These are phyloP conservation scores for Pseudobourletiella spinata DNA, from an alignment of 1,140 invertebrate genomes.

Conservation along the genomic window DNA sequence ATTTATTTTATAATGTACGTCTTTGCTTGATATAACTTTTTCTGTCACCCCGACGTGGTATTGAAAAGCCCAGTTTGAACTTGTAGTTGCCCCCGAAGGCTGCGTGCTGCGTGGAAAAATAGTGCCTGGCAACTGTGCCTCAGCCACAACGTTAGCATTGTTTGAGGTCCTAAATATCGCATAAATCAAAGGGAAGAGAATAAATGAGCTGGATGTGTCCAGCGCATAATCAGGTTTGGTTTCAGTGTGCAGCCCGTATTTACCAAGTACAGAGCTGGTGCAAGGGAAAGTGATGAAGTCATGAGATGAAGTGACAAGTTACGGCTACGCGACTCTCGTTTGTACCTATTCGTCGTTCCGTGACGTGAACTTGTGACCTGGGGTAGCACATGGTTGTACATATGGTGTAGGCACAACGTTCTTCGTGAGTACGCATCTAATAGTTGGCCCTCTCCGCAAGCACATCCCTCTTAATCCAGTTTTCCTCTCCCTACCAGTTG, in stretches of 20 bases:
- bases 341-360: slow-evolving; percentile 1
- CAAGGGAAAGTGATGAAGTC: not conserved
- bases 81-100: too few species aligned
- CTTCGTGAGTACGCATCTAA: not conserved
- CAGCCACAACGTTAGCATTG: too few species aligned
- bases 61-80: too few species aligned
- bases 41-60: too few species aligned
- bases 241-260: not conserved
- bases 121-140: too few species aligned
- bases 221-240: slow-evolving; percentile 2
- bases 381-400: slow-evolving; percentile 10
- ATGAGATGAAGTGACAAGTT: not conserved
- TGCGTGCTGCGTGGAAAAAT: too few species aligned
- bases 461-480: not conserved
- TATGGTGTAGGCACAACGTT: not conserved
- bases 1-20: too few species aligned
- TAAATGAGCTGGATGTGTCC: slow-evolving; percentile 4
- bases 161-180: too few species aligned
- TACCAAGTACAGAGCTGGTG: not conserved
- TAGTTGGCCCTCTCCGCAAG: not conserved
- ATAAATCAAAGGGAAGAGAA: not conserved
- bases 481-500: not conserved
- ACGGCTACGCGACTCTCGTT: not conserved
- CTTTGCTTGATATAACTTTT: too few species aligned
- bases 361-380: slow-evolving; percentile 21